Evolutionary conservation across 2,888 invertebrate genomes (phyloP), one percentile per base, ranked within the genome.

Genomic region (Pristionchus maxplancki): DNA sequence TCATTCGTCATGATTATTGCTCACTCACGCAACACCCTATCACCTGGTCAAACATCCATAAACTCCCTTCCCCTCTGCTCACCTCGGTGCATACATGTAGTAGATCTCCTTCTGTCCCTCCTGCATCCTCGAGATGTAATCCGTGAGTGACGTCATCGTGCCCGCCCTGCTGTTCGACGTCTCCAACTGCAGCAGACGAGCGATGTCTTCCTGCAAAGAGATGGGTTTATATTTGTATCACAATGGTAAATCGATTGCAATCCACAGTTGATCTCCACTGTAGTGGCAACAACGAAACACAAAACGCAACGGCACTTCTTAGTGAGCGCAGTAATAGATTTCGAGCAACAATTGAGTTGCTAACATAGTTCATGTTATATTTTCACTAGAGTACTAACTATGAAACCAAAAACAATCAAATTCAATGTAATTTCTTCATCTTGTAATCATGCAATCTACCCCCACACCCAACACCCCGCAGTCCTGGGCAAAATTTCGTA

Each of bases 31-130:
- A n/a, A 62, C 62, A 62, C 62, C 44, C 44, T 15, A 74, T 34
- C 62, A 62, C 6, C n/a, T 9, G 62, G 28, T 17, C 62, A 34
- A 74, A 8, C 6, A 34, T 9, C 31, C 17, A 44, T 44, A 71
- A 64, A 37, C 53, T 17, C 28, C 9, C 28, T 20, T 24, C 34
- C 58, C 24, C 58, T 44, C 1, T 31, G 4, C 81, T 58, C 95
- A 97, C 97, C 97, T 97, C 13, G 98, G 98, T 24, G 98, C 97
- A 53, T 97, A 97, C 91, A 99, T 96, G 95, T 98, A 99, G 95
- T 97, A 98, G 92, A 99, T 97, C 90, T 97, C 97, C 93, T 97
- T 97, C 93, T 97, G 97, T 50, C 96, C 97, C 62, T 97, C 96
- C 91, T 97, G 96, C 95, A 97, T 97, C 89, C 96, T 96, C 62